These are phyloP conservation scores for Scaptomyza flava DNA, from an alignment of 2,888 invertebrate species.

Conservation along the genomic window DNA sequence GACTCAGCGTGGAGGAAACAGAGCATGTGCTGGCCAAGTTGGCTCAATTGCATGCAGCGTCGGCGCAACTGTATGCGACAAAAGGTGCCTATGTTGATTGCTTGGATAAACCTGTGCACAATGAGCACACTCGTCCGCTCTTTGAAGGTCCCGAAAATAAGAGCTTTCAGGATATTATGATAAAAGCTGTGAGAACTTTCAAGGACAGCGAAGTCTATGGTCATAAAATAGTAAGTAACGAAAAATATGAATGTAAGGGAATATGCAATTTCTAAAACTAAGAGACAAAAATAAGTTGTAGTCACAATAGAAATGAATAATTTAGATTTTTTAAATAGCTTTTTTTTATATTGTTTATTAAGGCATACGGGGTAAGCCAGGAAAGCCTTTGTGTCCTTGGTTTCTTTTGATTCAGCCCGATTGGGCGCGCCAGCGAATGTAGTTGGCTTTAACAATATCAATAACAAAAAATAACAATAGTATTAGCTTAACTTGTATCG, in stretches of 20 bases:
- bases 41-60: conserved; percentile 81
- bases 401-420: no score
- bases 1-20: conserved; percentile 72
- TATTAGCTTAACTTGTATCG: no score
- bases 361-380: no score
- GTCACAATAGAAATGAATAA: no score
- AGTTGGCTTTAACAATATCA: no score
- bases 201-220: conserved; percentile 34
- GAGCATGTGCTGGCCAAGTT: conserved; percentile 71
- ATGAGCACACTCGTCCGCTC: conserved; percentile 9
- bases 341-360: no score
- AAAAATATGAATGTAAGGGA: neutral
- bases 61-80: conserved; percentile 65
- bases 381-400: no score
- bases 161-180: neutral
- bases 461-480: no score
- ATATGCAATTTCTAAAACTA: no score
- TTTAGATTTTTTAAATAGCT: no score
- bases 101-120: conserved; percentile 32
- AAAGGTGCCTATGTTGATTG: conserved; percentile 54
- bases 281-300: no score
- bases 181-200: neutral
- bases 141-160: neutral
- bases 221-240: conserved; percentile 41
- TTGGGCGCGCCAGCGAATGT: no score